Evolutionary conservation across 2,888 invertebrate species (phyloP).

Genomic region (Ceriagrion tenellum): DNA sequence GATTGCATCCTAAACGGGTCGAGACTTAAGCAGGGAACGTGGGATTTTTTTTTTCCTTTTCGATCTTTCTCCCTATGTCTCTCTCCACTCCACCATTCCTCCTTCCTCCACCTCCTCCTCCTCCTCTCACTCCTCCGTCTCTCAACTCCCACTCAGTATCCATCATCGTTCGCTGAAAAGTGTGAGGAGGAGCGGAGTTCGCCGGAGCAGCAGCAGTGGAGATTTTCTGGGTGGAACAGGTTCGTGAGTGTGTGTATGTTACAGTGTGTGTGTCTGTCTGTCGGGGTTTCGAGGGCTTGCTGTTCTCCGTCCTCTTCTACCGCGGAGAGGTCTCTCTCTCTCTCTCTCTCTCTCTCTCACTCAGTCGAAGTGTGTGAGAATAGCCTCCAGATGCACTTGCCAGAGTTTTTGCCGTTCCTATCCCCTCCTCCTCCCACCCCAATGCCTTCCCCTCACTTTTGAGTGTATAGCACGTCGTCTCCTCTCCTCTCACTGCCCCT

Average conservation of each 20-base stretch:
- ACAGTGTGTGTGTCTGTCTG: background rate
- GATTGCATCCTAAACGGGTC: constrained; percentile 56
- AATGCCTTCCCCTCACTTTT: background rate
- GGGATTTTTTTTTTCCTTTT: background rate
- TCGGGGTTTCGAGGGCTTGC: background rate
- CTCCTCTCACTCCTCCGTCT: too few species aligned
- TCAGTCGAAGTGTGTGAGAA: constrained; percentile 58
- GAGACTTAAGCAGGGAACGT: constrained; percentile 26
- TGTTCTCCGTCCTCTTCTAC: background rate
- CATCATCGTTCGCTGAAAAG: background rate
- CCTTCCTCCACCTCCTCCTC: too few species aligned
- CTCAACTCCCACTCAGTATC: too few species aligned
- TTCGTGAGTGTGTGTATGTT: background rate
- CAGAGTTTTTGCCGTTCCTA: background rate
- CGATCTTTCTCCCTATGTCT: background rate
- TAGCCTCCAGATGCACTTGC: constrained; percentile 60
- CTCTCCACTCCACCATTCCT: too few species aligned
- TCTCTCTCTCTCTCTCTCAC: too few species aligned
- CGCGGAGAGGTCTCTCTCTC: background rate
- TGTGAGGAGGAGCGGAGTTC: background rate
- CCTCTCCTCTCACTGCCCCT: too few species aligned
- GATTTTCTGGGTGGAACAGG: background rate
- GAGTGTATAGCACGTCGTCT: background rate
- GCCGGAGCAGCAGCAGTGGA: background rate
- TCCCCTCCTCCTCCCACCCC: background rate